Evolutionary conservation across 2,797 vertebrate species (phyloP), one percentile per base, ranked within the genome.

Genomic region (Leuciscus waleckii): DNA sequence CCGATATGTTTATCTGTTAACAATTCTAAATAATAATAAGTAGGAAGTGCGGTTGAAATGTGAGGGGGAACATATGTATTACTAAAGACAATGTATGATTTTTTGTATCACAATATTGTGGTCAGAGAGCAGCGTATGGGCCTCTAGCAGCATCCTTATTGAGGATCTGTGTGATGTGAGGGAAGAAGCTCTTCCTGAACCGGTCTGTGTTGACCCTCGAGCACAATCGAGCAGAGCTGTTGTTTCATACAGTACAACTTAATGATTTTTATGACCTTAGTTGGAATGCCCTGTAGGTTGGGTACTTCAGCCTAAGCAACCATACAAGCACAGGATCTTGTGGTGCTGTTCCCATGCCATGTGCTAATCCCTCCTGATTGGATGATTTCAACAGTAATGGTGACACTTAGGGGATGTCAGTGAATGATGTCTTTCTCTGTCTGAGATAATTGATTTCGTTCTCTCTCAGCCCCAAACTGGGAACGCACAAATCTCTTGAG

Each of bases 381-480:
- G 35, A 51, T 61, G 73, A 46, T 70, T 82, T 49, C 63, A 73
- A 35, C 49, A 17, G 46, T 79, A 77, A 81, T 17, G 41, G 68
- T 68, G 37, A 46, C 58, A 54, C 56, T 83, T 77, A 77, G 35
- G 35, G 70, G 1, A 68, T 84, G 32, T 86, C 54, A 68, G 16
- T 70, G 83, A 77, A 77, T 54, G 69, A 82, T 86, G 78, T 84
- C 78, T 58, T 37, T 35, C 74, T 87, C 58, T 69, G 77, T 21
- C 46, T 58, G n/a, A 69, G 75, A 85, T 83, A 32, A 85, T 86
- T 90, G 82, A 69, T 85, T 84, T 56, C 0, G 39, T 63, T 68
- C 35, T 9, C 58, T 63, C 79, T 83, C 81, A 43, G 74, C 32
- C 56, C 65, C 56, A 37, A 26, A 65, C 77, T 43, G 65, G 79